phyloP scores from a whole-genome alignment of 1,140 invertebrate genomes.

The Anastatus disparis region DNA sequence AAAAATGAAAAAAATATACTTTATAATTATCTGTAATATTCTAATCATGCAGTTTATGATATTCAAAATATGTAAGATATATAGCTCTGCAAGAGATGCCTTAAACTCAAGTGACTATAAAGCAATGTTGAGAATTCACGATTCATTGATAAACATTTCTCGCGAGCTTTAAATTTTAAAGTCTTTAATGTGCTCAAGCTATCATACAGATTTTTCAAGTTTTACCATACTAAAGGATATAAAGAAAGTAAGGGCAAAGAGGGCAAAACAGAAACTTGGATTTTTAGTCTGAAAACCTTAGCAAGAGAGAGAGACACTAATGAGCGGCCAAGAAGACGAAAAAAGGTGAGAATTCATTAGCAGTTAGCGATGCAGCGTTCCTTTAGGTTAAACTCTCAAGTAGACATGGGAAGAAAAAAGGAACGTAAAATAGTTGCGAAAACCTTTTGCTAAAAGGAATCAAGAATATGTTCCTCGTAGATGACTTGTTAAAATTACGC shows the following conservation, averaged over 20 bases:
- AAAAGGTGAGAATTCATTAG: conserved; percentile 65
- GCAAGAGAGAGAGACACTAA: conserved; percentile 52
- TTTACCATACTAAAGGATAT: conserved; percentile 29
- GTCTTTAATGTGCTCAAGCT: conserved; percentile 38
- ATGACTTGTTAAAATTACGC: conserved; percentile 1
- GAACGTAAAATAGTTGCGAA: no score
- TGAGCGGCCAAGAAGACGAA: conserved; percentile 61
- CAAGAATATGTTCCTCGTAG: no score
- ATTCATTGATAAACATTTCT: conserved; percentile 29
- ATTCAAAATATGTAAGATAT: no score
- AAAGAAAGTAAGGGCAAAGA: not conserved
- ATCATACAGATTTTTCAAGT: conserved; percentile 39
- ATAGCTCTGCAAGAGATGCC: not conserved
- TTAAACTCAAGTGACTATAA: conserved; percentile 46
- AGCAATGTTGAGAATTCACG: conserved; percentile 11
- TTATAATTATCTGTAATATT: no score
- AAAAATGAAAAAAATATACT: no score
- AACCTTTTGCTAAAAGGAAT: no score
- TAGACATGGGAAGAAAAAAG: conserved; percentile 26
- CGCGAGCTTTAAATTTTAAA: conserved; percentile 31
- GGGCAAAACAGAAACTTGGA: no score
- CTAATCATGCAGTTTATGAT: no score
- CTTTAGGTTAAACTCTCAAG: conserved; percentile 16
- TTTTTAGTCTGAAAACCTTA: not conserved
- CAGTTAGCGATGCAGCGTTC: conserved; percentile 52